Evolutionary conservation across 2,888 invertebrate species (phyloP), one percentile per base, ranked within the genome.

Genomic region (Yponomeuta evonymella): DNA sequence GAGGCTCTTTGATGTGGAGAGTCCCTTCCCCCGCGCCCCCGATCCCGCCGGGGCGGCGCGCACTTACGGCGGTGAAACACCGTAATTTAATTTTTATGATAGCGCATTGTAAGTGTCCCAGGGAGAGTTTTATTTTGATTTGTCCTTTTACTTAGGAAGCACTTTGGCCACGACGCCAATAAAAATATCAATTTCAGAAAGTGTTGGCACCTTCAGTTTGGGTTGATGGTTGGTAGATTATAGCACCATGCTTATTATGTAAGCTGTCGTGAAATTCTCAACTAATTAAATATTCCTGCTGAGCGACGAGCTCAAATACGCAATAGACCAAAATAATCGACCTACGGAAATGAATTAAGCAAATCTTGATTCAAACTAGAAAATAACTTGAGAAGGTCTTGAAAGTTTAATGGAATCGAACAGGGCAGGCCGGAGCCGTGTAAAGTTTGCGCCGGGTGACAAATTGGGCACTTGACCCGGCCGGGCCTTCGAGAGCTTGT

Each of bases 381-480:
- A 90, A 89, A 90, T 90, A 88, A 87, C 88, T 88, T 88, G 84
- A 85, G 87, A 89, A 90, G 89, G 90, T 89, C 88, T 90, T 89
- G 90, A 91, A 92, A 92, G 90, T 92, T 92, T 90, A 91, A 92
- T 91, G 90, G 92, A 90, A 92, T 90, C 92, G 91, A 90, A 90
- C 88, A 82, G 88, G 87, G 83, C 79, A 78, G 81, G 82, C 79
- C 84, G 84, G 82, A 84, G 87, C 86, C 87, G 89, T 84, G 83
- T 85, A 87, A 90, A 91, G 89, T 90, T 91, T 88, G 87, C 86
- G 84, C 88, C 71, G 87, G 88, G 91, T 91, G 92, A 92, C 92
- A 92, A 92, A 92, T 92, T 92, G 90, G 90, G 88, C 88, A 91
- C 92, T 92, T 91, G 92, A 91, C 91, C 91, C 90, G 89, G 81